Conservation (phyloP, 2,113 vertebrate species). For the Antigone vipio region DNA sequence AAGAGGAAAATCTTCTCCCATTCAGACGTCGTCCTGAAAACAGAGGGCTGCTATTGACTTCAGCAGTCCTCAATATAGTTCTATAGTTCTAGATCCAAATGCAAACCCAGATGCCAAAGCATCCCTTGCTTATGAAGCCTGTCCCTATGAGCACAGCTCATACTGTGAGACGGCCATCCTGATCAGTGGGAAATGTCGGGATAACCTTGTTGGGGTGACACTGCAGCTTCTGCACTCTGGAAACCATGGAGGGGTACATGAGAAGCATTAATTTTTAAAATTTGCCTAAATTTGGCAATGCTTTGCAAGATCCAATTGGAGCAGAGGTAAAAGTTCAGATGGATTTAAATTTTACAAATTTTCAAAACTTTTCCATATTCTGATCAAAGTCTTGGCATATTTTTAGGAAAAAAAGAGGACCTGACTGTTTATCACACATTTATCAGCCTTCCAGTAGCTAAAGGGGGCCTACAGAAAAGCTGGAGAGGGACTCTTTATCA, state of each 20-base stretch:
- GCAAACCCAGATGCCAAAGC: background rate
- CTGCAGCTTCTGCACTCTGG: background rate
- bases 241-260: background rate
- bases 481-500: no score
- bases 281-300: background rate
- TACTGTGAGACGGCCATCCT: background rate
- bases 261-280: rapidly evolving
- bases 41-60: background rate
- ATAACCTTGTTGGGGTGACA: background rate
- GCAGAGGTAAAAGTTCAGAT: background rate
- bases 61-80: background rate
- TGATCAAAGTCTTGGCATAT: background rate
- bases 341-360: background rate
- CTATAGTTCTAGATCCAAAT: background rate
- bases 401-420: background rate
- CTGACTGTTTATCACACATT: background rate
- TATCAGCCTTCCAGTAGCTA: no score
- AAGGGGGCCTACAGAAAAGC: no score
- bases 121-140: background rate
- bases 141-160: background rate
- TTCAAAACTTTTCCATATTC: background rate
- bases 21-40: background rate
- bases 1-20: background rate
- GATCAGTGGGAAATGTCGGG: background rate
- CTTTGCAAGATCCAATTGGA: background rate